Evolutionary conservation across 2,888 invertebrate genomes (phyloP).

Genomic region (Pterostichus niger): DNA sequence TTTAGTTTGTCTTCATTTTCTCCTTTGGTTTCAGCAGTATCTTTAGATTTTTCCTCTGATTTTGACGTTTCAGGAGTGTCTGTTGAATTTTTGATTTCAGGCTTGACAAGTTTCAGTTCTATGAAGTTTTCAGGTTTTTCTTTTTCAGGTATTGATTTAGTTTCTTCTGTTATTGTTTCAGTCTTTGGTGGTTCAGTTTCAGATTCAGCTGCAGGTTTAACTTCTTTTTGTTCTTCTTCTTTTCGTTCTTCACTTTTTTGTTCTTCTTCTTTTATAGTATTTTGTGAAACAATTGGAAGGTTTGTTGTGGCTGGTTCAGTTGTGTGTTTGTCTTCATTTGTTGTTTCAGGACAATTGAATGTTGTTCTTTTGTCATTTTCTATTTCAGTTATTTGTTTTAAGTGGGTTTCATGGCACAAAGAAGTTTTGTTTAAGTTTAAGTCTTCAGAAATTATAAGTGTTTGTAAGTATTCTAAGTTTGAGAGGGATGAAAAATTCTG

Average conservation of each 20-base stretch:
- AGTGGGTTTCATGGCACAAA: background rate
- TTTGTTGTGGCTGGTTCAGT: background rate
- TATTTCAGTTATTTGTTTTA: conserved; percentile 21
- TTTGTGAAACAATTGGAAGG: background rate
- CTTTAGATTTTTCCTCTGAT: conserved; percentile 61
- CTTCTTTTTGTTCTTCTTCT: background rate
- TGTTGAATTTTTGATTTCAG: conserved; percentile 2
- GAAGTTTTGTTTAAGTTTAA: background rate
- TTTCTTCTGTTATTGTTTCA: conserved; percentile 20
- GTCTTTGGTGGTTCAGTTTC: too few species aligned
- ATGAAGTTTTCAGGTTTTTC: background rate
- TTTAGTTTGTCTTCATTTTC: conserved; percentile 1
- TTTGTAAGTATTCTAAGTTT: conserved; percentile 74
- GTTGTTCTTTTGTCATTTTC: background rate
- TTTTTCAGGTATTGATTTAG: background rate
- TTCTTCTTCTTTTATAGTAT: too few species aligned
- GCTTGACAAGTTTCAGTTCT: background rate
- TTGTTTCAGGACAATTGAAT: conserved; percentile 28
- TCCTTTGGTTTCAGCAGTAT: conserved; percentile 75
- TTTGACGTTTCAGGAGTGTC: conserved; percentile 15
- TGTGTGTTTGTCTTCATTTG: background rate
- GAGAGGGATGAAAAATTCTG: conserved; percentile 76
- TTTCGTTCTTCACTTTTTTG: background rate
- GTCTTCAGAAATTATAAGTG: conserved; percentile 70
- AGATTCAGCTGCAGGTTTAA: too few species aligned